A percentile compares a stretch with the other conserved stretches of the same genome.
Conservation (phyloP, 2,797 vertebrate species). For the Lophotriccus pileatus region DNA sequence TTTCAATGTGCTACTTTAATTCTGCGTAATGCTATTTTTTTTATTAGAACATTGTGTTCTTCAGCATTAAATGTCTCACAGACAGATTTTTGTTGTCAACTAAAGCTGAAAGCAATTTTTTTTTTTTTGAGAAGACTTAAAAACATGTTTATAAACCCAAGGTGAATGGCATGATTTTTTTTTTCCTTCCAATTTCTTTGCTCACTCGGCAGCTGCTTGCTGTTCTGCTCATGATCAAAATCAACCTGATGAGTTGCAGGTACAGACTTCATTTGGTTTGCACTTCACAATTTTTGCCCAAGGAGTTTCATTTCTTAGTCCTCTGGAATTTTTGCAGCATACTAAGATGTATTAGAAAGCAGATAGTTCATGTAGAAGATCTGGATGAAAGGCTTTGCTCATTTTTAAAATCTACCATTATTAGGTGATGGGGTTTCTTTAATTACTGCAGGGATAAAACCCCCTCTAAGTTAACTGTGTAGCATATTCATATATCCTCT, state of each 20-base stretch:
- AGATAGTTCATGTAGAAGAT: neutral
- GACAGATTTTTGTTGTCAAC: neutral
- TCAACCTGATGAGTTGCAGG: neutral
- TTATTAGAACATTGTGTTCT: constrained; percentile 53
- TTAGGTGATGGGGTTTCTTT: neutral
- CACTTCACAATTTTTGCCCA: neutral
- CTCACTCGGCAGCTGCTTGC: neutral
- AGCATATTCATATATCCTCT: neutral
- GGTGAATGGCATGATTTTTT: neutral
- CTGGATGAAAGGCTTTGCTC: neutral
- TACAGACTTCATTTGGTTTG: neutral
- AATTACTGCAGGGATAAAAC: neutral
- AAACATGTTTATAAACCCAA: constrained; percentile 28
- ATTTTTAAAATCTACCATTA: neutral
- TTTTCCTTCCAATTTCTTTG: neutral
- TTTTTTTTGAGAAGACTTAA: neutral
- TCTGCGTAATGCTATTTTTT: constrained; percentile 32
- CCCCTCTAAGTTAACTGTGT: neutral
- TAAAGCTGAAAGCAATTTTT: neutral
- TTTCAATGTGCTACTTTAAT: constrained; percentile 49
- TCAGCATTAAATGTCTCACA: neutral
- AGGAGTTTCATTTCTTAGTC: neutral
- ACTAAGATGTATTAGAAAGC: neutral
- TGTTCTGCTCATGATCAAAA: constrained; percentile 1
- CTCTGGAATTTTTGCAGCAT: neutral